Evolutionary conservation across 2,113 vertebrate genomes (phyloP), one percentile per base, ranked within the genome.

Genomic region (Chaetodon trifascialis): DNA sequence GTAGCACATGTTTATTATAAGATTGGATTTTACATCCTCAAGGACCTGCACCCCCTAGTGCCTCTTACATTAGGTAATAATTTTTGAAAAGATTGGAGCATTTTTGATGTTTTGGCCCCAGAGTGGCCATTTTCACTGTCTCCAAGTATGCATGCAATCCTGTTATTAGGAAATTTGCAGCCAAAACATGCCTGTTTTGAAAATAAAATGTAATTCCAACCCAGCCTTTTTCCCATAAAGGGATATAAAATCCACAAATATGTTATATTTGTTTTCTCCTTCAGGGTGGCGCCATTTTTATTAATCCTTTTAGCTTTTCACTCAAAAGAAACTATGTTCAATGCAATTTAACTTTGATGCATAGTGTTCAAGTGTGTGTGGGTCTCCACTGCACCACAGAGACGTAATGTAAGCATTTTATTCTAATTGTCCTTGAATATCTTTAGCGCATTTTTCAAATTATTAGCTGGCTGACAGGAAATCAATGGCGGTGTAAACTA

Each of bases 81-180:
- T 38, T 82, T 68, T 34, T 73, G 1, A 66, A 84, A 65, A 73
- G 46, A 70, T 59, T 63, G 30, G 21, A 51, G 52, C 49, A n/a
- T 42, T 59, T 75, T 72, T 56, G 40, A 83, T 83, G 73, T 73
- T 81, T 40, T 77, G 62, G 73, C 69, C 69, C 59, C 7, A 0
- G 16, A 79, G 79, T n/a, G 38, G 34, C n/a, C 60, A 34, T 71
- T 86, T 86, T 21, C 67, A 44, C 49, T 30, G 34, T 49, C 42
- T 80, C 17, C n/a, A 12, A 54, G 25, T 44, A 12, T 52, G 40
- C 52, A 34, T 55, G 56, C 77, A 80, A 89, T 89, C 65, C 21
- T 71, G 54, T 89, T 87, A 82, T 49, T 30, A 75, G 52, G 52
- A 73, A 36, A 12, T 79, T 82, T 54, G 51, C 62, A 51, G 36